These are phyloP conservation scores for Atherinomorus stipes DNA, from an alignment of 2,113 vertebrate genomes.

Conservation along the genomic window DNA sequence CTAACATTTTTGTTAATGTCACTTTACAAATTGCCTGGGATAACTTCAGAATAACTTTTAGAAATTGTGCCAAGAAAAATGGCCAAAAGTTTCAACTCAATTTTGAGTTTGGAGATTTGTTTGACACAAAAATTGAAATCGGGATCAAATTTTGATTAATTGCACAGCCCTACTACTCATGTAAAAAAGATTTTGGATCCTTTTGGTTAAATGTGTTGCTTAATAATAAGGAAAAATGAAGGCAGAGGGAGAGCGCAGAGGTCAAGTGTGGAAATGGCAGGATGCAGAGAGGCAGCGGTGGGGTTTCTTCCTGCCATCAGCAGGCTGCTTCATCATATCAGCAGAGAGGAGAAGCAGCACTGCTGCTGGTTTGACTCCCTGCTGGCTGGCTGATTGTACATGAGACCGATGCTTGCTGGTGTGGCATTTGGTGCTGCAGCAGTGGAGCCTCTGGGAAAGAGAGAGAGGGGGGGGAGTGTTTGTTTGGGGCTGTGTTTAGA, in stretches of 20 bases:
- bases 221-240: too few species aligned
- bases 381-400: background rate
- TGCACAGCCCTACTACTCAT: too few species aligned
- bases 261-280: slow-evolving; percentile 10
- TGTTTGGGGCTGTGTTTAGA: slow-evolving; percentile 13
- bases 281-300: slow-evolving; percentile 17
- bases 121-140: too few species aligned
- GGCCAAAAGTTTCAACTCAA: too few species aligned
- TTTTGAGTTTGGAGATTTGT: too few species aligned
- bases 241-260: background rate
- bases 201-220: too few species aligned
- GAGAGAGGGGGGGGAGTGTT: background rate
- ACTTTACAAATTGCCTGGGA: too few species aligned
- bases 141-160: too few species aligned
- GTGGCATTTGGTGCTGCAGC: slow-evolving; percentile 9
- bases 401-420: background rate
- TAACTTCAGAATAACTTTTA: too few species aligned
- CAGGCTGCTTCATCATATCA: slow-evolving; percentile 39
- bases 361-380: slow-evolving; percentile 9
- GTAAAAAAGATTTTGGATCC: too few species aligned
- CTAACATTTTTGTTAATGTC: too few species aligned
- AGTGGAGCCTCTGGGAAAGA: background rate
- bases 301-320: slow-evolving; percentile 55
- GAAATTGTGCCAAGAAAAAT: too few species aligned
- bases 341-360: background rate